Evolutionary conservation across 1,140 invertebrate genomes (phyloP), one percentile per base, ranked within the genome.

Genomic region (Drosophila auraria): DNA sequence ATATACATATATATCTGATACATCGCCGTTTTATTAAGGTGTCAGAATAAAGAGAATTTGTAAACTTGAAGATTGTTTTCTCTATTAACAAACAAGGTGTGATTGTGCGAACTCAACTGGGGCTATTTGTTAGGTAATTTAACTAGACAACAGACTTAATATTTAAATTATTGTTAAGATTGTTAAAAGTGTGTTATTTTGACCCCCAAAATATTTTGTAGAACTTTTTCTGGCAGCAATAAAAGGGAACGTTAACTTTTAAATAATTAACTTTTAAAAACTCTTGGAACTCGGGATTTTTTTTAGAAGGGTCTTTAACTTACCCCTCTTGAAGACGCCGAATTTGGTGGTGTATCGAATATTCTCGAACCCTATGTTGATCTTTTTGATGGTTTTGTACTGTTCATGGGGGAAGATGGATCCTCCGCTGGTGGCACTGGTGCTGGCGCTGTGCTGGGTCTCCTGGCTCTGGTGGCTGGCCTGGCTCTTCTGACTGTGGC

Each of bases 351-450:
- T 83, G 44, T 92, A 89, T 14, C 72, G 66, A 8, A 92, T 73
- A 70, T 92, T 89, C 2, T 91, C 75, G 58, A 92, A 92, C 15
- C 83, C 87, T 12, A 92, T 91, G 57, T 92, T 80, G 44, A 92
- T 74, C 49, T 83, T 84, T 54, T 92, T 92, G 64, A 83, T 87
- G 62, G 76, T 60, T 58, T 84, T 92, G 64, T 84, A 79, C 36
- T 92, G 86, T 49, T 91, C 90, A 51, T 92, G 81, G 2, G 90
- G 86, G 27, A 92, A 87, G 15, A 87, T 74, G 42, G 82, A 87
- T 7, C 59, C 70, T 14, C 80, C 54, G 17, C 86, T 89, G 72
- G 42, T 73, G 69, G 40, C 47, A 59, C 40, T 71, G 57, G 49
- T 74, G 57, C 57, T 78, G 45, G 40, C 44, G 45, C 45, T 63